Conservation (phyloP, 2,797 vertebrate species). For the Argyrosomus regius region DNA sequence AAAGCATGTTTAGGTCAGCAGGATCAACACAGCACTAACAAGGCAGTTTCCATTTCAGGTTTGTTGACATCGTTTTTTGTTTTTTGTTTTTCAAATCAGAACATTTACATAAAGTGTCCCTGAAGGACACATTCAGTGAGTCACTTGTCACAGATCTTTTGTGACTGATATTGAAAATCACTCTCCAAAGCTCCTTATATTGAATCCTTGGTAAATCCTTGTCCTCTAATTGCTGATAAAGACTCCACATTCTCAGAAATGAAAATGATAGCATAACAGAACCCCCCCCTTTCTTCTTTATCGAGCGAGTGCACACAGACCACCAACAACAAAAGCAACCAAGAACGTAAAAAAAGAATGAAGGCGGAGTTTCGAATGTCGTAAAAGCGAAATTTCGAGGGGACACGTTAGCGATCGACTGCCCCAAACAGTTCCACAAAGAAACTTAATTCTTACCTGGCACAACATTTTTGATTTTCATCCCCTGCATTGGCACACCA, state of each 20-base stretch:
- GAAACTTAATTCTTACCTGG: slow-evolving; percentile 84
- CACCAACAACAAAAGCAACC: slow-evolving; percentile 76
- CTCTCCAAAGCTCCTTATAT: slow-evolving; percentile 48
- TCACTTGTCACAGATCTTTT: slow-evolving; percentile 52
- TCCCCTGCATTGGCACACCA: slow-evolving; percentile 86
- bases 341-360: slow-evolving; percentile 64
- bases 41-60: slow-evolving; percentile 49
- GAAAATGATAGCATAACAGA: slow-evolving; percentile 51
- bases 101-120: slow-evolving; percentile 42
- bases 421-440: slow-evolving; percentile 66
- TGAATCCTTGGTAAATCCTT: slow-evolving; percentile 45
- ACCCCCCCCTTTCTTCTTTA: slow-evolving; percentile 23
- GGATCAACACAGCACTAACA: slow-evolving; percentile 57
- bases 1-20: slow-evolving; percentile 54
- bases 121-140: slow-evolving; percentile 53
- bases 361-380: slow-evolving; percentile 77
- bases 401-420: slow-evolving; percentile 70
- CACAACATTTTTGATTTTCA: slow-evolving; percentile 87
- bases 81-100: slow-evolving; percentile 4
- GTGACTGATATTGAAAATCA: slow-evolving; percentile 51
- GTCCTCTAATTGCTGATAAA: slow-evolving; percentile 46
- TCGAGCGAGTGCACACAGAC: slow-evolving; percentile 60
- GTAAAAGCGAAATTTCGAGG: slow-evolving; percentile 81
- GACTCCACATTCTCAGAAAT: slow-evolving; percentile 55
- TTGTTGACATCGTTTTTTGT: slow-evolving; percentile 27